phyloP scores from a whole-genome alignment of 2,888 invertebrate species.

The Xanthia togata region DNA sequence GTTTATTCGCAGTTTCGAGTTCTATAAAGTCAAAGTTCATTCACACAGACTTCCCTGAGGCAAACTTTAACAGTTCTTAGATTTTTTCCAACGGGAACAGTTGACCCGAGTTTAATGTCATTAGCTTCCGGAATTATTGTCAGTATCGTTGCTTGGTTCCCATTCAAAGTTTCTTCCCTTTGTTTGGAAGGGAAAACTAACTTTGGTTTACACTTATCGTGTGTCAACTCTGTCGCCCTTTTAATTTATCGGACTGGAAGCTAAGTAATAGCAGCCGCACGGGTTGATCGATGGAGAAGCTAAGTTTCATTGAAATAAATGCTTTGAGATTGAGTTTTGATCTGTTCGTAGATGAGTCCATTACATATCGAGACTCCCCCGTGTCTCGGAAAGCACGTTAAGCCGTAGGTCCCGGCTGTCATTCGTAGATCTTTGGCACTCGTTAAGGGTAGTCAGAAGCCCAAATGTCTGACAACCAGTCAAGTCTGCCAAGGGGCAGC shows the following conservation, averaged over 20 bases:
- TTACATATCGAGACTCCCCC: no score
- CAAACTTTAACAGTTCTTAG: slow-evolving; percentile 35
- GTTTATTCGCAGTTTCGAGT: background rate
- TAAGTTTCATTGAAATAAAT: no score
- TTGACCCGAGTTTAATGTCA: slow-evolving; percentile 34
- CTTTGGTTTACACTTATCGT: background rate
- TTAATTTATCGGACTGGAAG: no score
- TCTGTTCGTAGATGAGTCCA: no score
- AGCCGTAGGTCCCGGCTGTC: background rate
- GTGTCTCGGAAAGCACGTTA: no score
- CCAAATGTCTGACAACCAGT: background rate
- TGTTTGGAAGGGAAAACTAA: slow-evolving; percentile 9
- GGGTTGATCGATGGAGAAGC: no score
- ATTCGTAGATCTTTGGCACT: background rate
- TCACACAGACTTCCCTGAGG: slow-evolving; percentile 16
- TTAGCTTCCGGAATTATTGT: slow-evolving; percentile 26
- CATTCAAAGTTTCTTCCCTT: slow-evolving; percentile 19
- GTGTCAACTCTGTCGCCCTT: background rate
- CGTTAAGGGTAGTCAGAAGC: background rate
- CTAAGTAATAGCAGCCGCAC: no score
- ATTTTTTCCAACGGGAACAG: slow-evolving; percentile 26
- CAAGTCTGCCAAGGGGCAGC: background rate
- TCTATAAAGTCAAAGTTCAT: slow-evolving; percentile 29
- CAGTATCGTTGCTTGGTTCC: slow-evolving; percentile 30
- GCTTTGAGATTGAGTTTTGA: no score